These are phyloP conservation scores for Catharus minimus DNA, from an alignment of 2,113 vertebrate species.

Conservation along the genomic window DNA sequence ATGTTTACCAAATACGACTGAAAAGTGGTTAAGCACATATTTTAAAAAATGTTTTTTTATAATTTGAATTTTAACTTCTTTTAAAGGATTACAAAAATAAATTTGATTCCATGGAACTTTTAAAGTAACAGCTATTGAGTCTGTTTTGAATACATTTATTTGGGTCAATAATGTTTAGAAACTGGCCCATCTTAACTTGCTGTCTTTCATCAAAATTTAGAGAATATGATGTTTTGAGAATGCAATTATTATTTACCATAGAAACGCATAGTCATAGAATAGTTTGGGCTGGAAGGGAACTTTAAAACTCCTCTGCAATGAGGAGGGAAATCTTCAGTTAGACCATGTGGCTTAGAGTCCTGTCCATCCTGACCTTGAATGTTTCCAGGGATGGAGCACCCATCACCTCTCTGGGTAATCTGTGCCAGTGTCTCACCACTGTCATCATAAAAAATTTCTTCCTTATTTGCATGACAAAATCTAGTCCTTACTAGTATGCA, in stretches of 20 bases:
- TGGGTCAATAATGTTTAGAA: background rate
- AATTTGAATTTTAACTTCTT: background rate
- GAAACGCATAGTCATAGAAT: background rate
- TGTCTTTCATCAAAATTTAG: background rate
- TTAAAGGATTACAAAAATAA: background rate
- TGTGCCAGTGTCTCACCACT: background rate
- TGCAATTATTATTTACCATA: background rate
- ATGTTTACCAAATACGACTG: background rate
- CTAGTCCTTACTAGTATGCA: background rate
- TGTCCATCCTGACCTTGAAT: background rate
- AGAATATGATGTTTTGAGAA: background rate
- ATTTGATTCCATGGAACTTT: background rate
- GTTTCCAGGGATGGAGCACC: background rate
- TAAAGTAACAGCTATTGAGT: background rate
- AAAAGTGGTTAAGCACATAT: background rate
- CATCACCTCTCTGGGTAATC: background rate
- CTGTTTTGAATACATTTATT: background rate
- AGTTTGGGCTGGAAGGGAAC: background rate
- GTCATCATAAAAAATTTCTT: background rate
- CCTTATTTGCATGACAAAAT: background rate
- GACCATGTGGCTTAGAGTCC: background rate
- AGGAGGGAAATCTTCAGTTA: background rate
- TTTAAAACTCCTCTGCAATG: background rate
- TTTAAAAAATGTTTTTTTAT: background rate
- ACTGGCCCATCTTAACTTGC: background rate